Conservation (phyloP, 2,797 vertebrate species). For the Periophthalmus magnuspinnatus region DNA sequence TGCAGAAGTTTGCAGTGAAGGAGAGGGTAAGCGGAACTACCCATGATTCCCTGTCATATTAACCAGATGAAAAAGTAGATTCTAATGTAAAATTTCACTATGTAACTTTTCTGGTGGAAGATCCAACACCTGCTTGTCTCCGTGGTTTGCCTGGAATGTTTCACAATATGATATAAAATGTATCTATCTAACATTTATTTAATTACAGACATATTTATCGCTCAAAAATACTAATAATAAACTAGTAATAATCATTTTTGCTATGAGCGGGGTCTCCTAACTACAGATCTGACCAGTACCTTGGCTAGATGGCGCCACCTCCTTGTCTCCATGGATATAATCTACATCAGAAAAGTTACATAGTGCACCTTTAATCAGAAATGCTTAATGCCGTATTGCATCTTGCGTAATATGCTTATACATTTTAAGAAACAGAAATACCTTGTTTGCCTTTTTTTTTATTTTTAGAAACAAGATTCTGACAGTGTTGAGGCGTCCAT, state of each 20-base stretch:
- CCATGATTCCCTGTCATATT: background rate
- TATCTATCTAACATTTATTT: too few species aligned
- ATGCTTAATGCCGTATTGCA: background rate
- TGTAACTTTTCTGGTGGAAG: too few species aligned
- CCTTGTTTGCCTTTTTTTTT: background rate
- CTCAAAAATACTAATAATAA: too few species aligned
- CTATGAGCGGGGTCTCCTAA: too few species aligned
- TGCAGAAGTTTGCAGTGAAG: slow-evolving; percentile 72
- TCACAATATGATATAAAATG: background rate
- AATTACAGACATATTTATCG: too few species aligned
- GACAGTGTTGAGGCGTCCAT: slow-evolving; percentile 83
- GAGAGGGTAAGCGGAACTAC: slow-evolving; percentile 56
- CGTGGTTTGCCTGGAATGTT: background rate
- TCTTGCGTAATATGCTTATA: background rate
- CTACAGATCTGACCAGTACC: too few species aligned
- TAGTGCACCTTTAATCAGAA: background rate
- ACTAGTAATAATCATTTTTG: too few species aligned
- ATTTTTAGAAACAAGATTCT: slow-evolving; percentile 64
- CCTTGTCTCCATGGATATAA: too few species aligned
- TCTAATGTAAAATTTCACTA: background rate
- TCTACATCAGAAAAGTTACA: background rate
- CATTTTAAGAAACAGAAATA: background rate
- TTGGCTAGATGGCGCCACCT: too few species aligned
- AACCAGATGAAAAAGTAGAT: background rate
- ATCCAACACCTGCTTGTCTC: background rate